Conservation (phyloP, 2,888 invertebrate species). For the Tetranychus truncatus region DNA sequence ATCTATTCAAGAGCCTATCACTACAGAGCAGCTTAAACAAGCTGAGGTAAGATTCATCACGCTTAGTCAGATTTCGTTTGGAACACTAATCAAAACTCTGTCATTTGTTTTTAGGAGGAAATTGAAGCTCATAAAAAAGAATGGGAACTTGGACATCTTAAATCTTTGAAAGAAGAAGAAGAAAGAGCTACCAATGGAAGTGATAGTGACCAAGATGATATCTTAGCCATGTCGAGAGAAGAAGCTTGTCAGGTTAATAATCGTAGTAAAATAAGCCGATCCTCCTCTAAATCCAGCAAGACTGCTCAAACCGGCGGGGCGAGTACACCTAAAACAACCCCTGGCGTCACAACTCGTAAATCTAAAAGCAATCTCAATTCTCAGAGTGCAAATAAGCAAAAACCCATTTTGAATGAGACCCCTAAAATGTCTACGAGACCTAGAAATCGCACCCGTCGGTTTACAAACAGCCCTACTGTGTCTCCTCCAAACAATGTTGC, state of each 20-base stretch:
- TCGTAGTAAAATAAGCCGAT: constrained; percentile 6
- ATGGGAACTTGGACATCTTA: constrained; percentile 59
- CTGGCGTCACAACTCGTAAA: constrained; percentile 3
- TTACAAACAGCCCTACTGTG: neutral
- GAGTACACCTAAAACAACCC: neutral
- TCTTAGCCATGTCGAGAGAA: constrained; percentile 54
- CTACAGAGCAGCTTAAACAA: constrained; percentile 62
- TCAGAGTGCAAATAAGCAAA: neutral
- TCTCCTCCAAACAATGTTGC: neutral
- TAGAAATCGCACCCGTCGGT: neutral
- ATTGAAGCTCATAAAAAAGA: constrained; percentile 64
- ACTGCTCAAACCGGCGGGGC: neutral
- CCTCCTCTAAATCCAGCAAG: constrained; percentile 4
- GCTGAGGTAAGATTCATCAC: constrained; percentile 48
- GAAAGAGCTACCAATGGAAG: constrained; percentile 30
- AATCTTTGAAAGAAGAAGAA: constrained; percentile 39
- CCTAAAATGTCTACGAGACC: neutral
- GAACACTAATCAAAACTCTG: neutral
- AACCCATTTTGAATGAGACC: neutral
- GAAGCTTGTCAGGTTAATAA: constrained; percentile 64
- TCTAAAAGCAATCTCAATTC: neutral
- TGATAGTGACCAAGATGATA: constrained; percentile 39
- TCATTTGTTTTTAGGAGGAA: constrained; percentile 38
- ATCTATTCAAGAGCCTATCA: constrained; percentile 54
- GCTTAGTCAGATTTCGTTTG: neutral